phyloP scores from a whole-genome alignment of 2,113 vertebrate species.

The Saccopteryx bilineata region DNA sequence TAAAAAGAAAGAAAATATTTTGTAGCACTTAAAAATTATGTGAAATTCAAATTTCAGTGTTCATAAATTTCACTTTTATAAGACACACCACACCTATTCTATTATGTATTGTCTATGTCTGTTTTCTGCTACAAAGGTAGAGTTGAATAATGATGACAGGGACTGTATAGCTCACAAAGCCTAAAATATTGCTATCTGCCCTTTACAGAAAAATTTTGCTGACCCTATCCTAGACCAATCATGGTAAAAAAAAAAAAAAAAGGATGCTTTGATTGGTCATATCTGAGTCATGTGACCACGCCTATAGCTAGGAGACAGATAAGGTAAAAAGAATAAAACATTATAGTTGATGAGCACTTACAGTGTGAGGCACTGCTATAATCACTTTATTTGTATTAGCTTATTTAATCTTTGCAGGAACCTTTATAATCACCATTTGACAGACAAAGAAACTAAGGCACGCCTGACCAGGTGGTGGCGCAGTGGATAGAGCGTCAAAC shows the following conservation, averaged over 20 bases:
- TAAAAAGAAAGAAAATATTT: not conserved
- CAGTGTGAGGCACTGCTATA: not conserved
- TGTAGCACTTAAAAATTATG: conserved; percentile 17
- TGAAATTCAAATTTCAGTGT: conserved; percentile 50
- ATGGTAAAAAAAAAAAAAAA: not conserved
- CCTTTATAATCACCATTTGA: not conserved
- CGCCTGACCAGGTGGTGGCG: too few relatives aligned
- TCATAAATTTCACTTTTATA: conserved; percentile 1
- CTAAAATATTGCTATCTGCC: conserved; percentile 36
- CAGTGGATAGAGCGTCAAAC: too few relatives aligned
- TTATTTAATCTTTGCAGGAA: conserved; percentile 34
- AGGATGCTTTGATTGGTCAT: not conserved
- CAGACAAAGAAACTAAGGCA: conserved; percentile 5
- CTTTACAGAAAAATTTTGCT: conserved; percentile 25
- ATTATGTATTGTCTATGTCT: not conserved
- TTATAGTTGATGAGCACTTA: not conserved
- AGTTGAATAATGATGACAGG: not conserved
- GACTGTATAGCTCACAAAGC: not conserved
- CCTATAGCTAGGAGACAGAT: not conserved
- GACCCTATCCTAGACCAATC: not conserved
- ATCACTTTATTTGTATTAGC: not conserved
- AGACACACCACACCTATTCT: not conserved
- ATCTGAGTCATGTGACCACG: not conserved
- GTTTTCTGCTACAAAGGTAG: not conserved
- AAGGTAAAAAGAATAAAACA: not conserved